phyloP scores from a whole-genome alignment of 2,113 vertebrate genomes.

The Laticauda laticaudata region DNA sequence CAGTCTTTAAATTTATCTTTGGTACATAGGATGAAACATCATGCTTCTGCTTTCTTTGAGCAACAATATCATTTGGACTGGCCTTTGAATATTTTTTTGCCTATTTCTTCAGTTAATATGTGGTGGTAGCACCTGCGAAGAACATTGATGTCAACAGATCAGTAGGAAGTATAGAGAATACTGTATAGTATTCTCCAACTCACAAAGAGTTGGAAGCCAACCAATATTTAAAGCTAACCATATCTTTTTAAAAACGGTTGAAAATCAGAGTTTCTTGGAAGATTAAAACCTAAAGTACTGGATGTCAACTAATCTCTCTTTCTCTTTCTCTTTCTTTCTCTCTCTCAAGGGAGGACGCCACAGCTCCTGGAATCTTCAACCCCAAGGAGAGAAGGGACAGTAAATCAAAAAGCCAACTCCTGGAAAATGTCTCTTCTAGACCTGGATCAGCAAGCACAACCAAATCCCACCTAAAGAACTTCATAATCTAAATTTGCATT shows the following conservation, averaged over 20 bases:
- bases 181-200: neutral
- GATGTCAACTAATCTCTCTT: neutral
- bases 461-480: conserved; percentile 51
- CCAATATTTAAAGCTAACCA: neutral
- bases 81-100: neutral
- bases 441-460: conserved; percentile 41
- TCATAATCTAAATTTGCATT: conserved; percentile 45
- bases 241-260: neutral
- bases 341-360: conserved; percentile 61
- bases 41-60: neutral
- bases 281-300: neutral
- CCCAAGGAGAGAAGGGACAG: neutral
- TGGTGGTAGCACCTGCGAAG: neutral
- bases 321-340: too few relatives aligned
- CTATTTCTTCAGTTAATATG: neutral
- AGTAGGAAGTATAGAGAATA: neutral
- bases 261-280: neutral
- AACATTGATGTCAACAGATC: neutral
- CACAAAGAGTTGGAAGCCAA: neutral
- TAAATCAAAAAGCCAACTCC: conserved; percentile 19
- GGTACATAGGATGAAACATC: neutral
- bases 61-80: neutral
- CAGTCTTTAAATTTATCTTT: neutral
- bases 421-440: conserved; percentile 34
- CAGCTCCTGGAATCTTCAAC: conserved; percentile 56